A percentile compares a stretch with the other conserved stretches of the same genome.
phyloP scores from a whole-genome alignment of 2,888 invertebrate species.

The Diarsia dahlii region DNA sequence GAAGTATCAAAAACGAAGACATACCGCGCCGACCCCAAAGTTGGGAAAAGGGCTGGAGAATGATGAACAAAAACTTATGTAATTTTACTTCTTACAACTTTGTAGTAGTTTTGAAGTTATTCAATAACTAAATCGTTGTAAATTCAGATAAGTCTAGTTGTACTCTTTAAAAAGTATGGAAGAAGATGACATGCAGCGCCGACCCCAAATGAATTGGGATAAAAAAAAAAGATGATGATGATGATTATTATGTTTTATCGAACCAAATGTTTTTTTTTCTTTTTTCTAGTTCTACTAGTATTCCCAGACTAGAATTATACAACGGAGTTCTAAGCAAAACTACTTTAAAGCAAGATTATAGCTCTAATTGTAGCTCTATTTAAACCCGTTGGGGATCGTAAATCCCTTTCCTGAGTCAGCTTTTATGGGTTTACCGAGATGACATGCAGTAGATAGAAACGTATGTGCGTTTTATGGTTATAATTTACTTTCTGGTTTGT shows the following conservation, averaged over 20 bases:
- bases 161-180: neutral
- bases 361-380: constrained; percentile 43
- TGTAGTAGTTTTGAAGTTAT: neutral
- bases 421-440: constrained; percentile 41
- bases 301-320: neutral
- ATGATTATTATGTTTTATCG: neutral
- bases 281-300: neutral
- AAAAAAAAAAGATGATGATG: no score
- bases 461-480: constrained; percentile 32
- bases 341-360: constrained; percentile 14
- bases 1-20: no score
- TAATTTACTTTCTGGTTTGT: constrained; percentile 32
- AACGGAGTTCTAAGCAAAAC: constrained; percentile 1
- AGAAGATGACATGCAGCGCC: no score
- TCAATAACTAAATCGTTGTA: neutral
- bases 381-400: constrained; percentile 29
- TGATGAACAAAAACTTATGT: neutral
- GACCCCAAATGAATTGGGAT: no score
- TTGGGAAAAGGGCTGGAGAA: no score
- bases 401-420: constrained; percentile 26
- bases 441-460: constrained; percentile 20
- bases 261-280: neutral
- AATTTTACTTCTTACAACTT: neutral
- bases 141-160: neutral
- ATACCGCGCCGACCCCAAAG: no score